A percentile compares a stretch with the other conserved stretches of the same genome.
These are phyloP conservation scores for Dryobates pubescens DNA, from an alignment of 2,797 vertebrate genomes.

Conservation along the genomic window DNA sequence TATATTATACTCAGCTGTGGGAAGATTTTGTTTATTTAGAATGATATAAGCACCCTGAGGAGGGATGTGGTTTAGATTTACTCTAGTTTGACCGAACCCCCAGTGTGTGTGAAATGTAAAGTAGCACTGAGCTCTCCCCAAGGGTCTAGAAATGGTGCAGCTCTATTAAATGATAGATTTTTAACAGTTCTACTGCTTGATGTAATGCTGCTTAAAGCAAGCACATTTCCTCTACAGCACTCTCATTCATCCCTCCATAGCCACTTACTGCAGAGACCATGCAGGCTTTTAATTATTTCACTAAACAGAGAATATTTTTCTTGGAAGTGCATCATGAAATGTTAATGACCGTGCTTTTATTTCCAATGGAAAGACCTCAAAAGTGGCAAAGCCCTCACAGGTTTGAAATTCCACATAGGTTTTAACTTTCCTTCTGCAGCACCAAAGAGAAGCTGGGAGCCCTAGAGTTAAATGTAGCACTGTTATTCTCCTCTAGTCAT, in stretches of 20 bases:
- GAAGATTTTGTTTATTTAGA: slow-evolving; percentile 63
- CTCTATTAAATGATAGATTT: slow-evolving; percentile 17
- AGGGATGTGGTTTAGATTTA: slow-evolving; percentile 34
- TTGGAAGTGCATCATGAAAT: slow-evolving; percentile 38
- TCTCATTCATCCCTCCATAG: neutral
- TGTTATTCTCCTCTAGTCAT: neutral
- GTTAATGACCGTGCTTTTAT: slow-evolving; percentile 23
- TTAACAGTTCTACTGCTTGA: neutral
- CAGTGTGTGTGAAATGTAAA: slow-evolving; percentile 22
- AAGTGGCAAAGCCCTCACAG: neutral
- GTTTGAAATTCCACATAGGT: neutral
- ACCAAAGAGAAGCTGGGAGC: neutral
- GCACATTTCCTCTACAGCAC: neutral
- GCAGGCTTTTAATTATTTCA: slow-evolving; percentile 55
- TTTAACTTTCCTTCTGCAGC: neutral
- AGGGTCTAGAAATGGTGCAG: neutral
- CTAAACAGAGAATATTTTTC: slow-evolving; percentile 17
- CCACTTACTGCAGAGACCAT: slow-evolving; percentile 5
- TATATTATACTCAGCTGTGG: slow-evolving; percentile 11
- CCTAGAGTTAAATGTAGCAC: accelerated
- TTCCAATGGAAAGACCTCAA: slow-evolving; percentile 16
- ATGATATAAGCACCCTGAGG: slow-evolving; percentile 32
- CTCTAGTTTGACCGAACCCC: neutral
- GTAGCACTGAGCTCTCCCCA: neutral
- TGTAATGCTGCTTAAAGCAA: neutral